These are phyloP conservation scores for Plecotus auritus DNA, from an alignment of 2,113 vertebrate species.

Conservation along the genomic window DNA sequence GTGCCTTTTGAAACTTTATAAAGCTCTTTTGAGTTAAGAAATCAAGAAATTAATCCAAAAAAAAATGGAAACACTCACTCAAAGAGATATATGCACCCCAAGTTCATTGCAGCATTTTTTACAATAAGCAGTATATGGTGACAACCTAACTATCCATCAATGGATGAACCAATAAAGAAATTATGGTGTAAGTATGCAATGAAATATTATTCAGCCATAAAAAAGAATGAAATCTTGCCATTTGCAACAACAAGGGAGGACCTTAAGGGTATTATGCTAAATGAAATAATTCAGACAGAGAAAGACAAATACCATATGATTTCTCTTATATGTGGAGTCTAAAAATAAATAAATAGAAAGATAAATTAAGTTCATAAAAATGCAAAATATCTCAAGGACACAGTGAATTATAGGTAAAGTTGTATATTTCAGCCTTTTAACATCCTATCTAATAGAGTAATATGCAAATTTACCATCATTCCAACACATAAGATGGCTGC, in stretches of 20 bases:
- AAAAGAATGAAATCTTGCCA: background rate
- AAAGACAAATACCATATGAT: background rate
- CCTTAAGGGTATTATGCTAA: background rate
- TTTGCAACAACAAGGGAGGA: background rate
- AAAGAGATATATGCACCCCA: too few species aligned
- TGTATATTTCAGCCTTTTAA: background rate
- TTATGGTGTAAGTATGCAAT: too few species aligned
- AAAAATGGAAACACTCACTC: background rate
- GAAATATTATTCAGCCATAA: background rate
- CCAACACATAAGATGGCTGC: too few species aligned
- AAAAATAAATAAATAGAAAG: background rate
- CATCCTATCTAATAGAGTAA: background rate
- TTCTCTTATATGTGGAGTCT: background rate
- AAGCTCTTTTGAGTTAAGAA: background rate
- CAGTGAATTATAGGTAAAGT: background rate
- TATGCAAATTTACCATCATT: too few species aligned
- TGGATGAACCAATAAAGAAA: background rate
- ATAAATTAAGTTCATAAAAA: background rate
- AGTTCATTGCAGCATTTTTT: background rate
- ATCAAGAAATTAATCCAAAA: background rate
- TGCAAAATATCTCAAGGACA: background rate
- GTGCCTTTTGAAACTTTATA: background rate
- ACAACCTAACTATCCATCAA: background rate
- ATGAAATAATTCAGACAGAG: background rate
- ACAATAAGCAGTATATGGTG: background rate